phyloP scores from a whole-genome alignment of 2,888 invertebrate species.

The Dermolepida albohirtum region DNA sequence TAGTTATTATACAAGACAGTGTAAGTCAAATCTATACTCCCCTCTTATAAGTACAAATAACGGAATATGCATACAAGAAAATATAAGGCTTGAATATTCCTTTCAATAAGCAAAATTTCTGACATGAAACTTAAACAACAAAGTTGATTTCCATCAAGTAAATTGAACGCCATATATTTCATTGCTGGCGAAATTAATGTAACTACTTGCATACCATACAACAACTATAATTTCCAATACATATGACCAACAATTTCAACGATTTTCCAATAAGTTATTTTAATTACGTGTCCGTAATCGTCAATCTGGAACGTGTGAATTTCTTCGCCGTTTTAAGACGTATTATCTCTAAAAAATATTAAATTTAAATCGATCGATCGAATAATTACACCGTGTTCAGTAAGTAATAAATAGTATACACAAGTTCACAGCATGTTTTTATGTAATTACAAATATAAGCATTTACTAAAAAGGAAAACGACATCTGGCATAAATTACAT shows the following conservation, averaged over 20 bases:
- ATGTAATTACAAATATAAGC: slow-evolving; percentile 11
- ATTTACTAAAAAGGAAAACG: not conserved
- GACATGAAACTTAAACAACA: not conserved
- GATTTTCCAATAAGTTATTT: slow-evolving; percentile 31
- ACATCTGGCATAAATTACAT: not conserved
- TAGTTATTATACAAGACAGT: no score
- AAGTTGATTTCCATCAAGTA: slow-evolving; percentile 7
- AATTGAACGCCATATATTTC: slow-evolving; percentile 2
- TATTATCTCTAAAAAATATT: slow-evolving; percentile 8
- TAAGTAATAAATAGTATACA: slow-evolving; percentile 23
- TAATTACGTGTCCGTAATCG: slow-evolving; percentile 25
- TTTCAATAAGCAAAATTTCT: no score
- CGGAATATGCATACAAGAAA: no score
- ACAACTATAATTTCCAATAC: slow-evolving; percentile 9
- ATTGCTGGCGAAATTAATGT: slow-evolving; percentile 23
- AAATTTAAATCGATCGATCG: slow-evolving; percentile 29
- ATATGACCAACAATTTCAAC: slow-evolving; percentile 22
- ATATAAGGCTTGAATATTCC: no score
- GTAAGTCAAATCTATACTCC: no score
- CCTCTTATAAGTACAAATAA: no score
- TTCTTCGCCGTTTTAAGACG: slow-evolving; percentile 15
- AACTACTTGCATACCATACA: slow-evolving; percentile 14
- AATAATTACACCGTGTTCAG: slow-evolving; percentile 25
- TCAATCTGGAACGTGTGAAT: slow-evolving; percentile 38
- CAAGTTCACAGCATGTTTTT: slow-evolving; percentile 20